phyloP scores from a whole-genome alignment of 2,888 invertebrate genomes.

The Nomada lathburiana region DNA sequence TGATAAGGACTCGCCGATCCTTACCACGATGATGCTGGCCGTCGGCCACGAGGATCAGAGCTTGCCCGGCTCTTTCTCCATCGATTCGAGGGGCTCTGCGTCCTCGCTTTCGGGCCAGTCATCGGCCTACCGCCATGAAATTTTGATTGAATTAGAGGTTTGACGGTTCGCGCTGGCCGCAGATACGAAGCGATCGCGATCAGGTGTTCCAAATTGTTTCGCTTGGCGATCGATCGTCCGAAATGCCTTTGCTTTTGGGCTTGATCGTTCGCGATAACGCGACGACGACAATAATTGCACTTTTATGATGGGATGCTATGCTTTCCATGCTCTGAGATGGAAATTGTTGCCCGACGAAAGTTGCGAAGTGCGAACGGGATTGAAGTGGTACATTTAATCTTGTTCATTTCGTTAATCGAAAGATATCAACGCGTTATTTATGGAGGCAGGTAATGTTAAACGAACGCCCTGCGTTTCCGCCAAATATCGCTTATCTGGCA shows the following conservation, averaged over 20 bases:
- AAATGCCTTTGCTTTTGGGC: conserved; percentile 19
- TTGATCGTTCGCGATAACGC: conserved; percentile 10
- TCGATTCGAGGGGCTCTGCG: conserved; percentile 11
- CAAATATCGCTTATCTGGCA: not conserved
- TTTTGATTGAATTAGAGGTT: conserved; percentile 63
- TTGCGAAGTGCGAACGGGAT: too few species aligned
- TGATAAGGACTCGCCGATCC: conserved; percentile 83
- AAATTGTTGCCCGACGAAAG: not conserved
- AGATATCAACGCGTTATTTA: not conserved
- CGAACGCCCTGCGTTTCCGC: not conserved
- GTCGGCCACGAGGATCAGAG: conserved; percentile 64
- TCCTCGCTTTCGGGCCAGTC: conserved; percentile 32
- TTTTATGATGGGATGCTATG: conserved; percentile 5
- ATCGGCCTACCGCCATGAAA: conserved; percentile 52
- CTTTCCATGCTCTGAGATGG: not conserved
- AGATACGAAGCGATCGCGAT: conserved; percentile 34
- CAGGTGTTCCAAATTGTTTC: conserved; percentile 54
- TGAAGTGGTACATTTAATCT: not conserved
- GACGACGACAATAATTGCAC: conserved; percentile 21
- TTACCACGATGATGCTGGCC: conserved; percentile 72
- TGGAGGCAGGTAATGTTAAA: not conserved
- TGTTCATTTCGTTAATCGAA: not conserved
- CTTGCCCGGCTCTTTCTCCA: not conserved
- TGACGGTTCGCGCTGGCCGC: conserved; percentile 12
- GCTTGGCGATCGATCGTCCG: conserved; percentile 4